Evolutionary conservation across 2,113 vertebrate species (phyloP).

Genomic region (Sander lucioperca): DNA sequence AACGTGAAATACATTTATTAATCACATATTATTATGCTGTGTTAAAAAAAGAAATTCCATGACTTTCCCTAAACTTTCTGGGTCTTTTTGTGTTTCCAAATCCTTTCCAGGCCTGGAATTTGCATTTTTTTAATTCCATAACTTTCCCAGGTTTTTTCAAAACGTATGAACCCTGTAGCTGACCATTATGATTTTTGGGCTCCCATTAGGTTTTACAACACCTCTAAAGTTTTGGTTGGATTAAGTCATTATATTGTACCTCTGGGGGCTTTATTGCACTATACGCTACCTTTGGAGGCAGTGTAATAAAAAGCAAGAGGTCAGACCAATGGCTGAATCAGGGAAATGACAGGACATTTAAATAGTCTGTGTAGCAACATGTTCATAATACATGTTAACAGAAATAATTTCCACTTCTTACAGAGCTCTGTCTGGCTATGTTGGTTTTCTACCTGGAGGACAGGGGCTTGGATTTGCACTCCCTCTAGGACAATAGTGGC

Average conservation of each 20-base stretch:
- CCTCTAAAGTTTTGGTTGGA: slow-evolving; percentile 47
- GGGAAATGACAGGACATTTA: not conserved
- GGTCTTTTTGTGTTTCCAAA: no score
- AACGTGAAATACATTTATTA: no score
- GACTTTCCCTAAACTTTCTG: no score
- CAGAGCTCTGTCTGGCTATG: not conserved
- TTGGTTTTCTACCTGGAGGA: slow-evolving; percentile 80
- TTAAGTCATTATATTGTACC: slow-evolving; percentile 34
- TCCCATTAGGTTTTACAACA: slow-evolving; percentile 63
- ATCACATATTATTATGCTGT: no score
- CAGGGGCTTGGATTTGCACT: slow-evolving; percentile 80
- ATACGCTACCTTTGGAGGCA: slow-evolving; percentile 3
- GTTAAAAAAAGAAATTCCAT: no score
- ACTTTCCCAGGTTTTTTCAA: no score
- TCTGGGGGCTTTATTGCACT: slow-evolving; percentile 31
- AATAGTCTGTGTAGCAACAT: not conserved
- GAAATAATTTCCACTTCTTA: not conserved
- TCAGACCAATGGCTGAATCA: slow-evolving; percentile 14
- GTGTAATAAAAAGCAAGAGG: slow-evolving; percentile 38
- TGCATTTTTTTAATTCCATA: no score
- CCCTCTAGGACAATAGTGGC: slow-evolving; percentile 86
- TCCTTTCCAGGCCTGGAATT: no score
- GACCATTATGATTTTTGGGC: slow-evolving; percentile 56
- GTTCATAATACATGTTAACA: not conserved
- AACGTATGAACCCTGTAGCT: not conserved